phyloP scores from a whole-genome alignment of 2,797 vertebrate genomes.

The Heteromormyrus szaboi region DNA sequence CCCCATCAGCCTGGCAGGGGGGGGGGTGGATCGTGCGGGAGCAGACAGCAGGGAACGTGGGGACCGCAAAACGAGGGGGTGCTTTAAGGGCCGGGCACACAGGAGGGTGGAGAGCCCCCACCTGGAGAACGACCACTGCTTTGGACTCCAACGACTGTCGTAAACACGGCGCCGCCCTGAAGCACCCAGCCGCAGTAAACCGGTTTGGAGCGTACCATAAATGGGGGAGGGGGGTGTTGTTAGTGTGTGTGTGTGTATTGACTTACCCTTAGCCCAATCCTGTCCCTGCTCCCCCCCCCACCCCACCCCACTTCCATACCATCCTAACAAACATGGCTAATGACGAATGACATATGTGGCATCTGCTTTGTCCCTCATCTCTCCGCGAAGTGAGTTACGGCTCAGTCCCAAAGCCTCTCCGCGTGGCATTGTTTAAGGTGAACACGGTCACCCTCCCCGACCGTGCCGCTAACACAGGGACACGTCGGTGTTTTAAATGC shows the following conservation, averaged over 20 bases:
- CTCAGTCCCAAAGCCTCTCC: neutral
- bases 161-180: conserved; percentile 41
- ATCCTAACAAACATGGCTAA: conserved; percentile 23
- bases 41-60: neutral
- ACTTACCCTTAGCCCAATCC: neutral
- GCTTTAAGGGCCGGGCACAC: neutral
- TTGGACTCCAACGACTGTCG: conserved; percentile 49
- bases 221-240: conserved; percentile 39
- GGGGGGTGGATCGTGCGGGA: neutral
- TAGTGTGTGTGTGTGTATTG: neutral
- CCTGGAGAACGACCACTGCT: conserved; percentile 29
- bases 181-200: neutral
- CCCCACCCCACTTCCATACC: neutral
- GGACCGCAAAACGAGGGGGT: neutral
- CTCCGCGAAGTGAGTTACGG: neutral
- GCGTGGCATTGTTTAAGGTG: neutral
- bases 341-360: conserved; percentile 11
- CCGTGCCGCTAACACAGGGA: neutral
- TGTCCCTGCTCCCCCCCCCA: conserved; percentile 4
- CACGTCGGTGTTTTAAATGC: neutral
- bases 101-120: conserved; percentile 47
- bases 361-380: neutral
- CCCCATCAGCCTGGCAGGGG: neutral
- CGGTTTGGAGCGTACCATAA: conserved; percentile 42
- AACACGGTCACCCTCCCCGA: neutral